Evolutionary conservation across 2,888 invertebrate species (phyloP).

Genomic region (Drosophila pseudotalamancana): DNA sequence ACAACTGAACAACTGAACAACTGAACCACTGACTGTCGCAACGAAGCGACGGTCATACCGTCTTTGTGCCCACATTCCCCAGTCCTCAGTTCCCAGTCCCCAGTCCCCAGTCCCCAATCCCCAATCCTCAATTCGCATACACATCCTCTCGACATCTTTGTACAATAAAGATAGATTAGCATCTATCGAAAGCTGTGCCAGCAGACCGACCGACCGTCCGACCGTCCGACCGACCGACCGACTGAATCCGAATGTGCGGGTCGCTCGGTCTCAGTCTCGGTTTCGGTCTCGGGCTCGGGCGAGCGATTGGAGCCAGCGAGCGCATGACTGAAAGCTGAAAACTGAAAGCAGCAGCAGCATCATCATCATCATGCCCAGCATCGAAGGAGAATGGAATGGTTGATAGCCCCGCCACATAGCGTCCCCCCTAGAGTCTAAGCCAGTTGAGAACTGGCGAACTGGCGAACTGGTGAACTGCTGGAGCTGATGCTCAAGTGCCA

Average conservation of each 20-base stretch:
- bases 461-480: slow-evolving; percentile 29
- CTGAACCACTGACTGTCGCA: slow-evolving; percentile 27
- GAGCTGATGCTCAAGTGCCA: slow-evolving; percentile 62
- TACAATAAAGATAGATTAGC: slow-evolving; percentile 76
- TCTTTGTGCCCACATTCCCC: slow-evolving; percentile 38
- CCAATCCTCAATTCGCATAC: slow-evolving; percentile 48
- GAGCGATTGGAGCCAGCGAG: slow-evolving; percentile 23
- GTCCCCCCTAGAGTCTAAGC: slow-evolving; percentile 61
- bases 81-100: slow-evolving; percentile 3
- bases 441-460: slow-evolving; percentile 49
- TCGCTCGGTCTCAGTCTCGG: slow-evolving; percentile 12
- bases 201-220: slow-evolving; percentile 51
- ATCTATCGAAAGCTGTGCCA: slow-evolving; percentile 72
- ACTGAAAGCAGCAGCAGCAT: slow-evolving; percentile 43
- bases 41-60: slow-evolving; percentile 28
- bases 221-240: slow-evolving; percentile 42
- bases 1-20: too few species aligned
- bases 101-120: slow-evolving; percentile 16
- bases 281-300: slow-evolving; percentile 11
- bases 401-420: slow-evolving; percentile 20
- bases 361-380: slow-evolving; percentile 9
- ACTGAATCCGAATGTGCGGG: slow-evolving; percentile 65
- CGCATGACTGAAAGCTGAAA: slow-evolving; percentile 65
- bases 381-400: slow-evolving; percentile 4
- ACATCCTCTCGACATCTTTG: slow-evolving; percentile 75